phyloP scores from a whole-genome alignment of 2,113 vertebrate genomes.

The Tyrannus savana region DNA sequence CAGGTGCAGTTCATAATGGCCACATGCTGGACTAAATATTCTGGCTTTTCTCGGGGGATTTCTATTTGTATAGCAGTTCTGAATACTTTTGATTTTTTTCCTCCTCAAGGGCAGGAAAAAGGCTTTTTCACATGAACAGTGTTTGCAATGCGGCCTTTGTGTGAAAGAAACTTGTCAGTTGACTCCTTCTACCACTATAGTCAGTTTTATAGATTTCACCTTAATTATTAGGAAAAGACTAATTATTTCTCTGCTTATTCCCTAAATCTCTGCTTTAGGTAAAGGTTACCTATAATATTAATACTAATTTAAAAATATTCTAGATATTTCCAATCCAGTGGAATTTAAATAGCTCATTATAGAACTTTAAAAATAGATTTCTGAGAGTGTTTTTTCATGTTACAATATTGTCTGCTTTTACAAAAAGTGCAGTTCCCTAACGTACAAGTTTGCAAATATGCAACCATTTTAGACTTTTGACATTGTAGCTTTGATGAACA shows the following conservation, averaged over 20 bases:
- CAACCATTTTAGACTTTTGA: not conserved
- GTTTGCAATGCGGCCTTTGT: not conserved
- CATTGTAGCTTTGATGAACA: not conserved
- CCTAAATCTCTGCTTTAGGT: not conserved
- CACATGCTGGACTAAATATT: not conserved
- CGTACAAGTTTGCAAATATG: not conserved
- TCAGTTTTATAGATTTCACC: not conserved
- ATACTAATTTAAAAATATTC: not conserved
- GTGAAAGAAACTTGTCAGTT: not conserved
- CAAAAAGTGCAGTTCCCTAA: not conserved
- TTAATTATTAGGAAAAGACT: not conserved
- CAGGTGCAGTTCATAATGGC: not conserved
- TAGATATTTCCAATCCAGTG: not conserved
- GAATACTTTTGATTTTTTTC: not conserved
- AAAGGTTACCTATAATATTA: not conserved
- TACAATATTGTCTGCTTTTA: not conserved
- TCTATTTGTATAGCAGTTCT: not conserved
- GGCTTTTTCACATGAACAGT: not conserved
- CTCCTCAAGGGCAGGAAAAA: not conserved
- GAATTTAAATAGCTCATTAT: not conserved
- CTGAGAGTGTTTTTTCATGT: not conserved
- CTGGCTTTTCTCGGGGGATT: not conserved
- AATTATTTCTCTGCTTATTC: not conserved
- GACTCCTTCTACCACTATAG: not conserved
- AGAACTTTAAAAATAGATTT: not conserved